Base-by-base conservation (phyloP, 2,888 invertebrate genomes). In the Pyrrhia umbra region DNA sequence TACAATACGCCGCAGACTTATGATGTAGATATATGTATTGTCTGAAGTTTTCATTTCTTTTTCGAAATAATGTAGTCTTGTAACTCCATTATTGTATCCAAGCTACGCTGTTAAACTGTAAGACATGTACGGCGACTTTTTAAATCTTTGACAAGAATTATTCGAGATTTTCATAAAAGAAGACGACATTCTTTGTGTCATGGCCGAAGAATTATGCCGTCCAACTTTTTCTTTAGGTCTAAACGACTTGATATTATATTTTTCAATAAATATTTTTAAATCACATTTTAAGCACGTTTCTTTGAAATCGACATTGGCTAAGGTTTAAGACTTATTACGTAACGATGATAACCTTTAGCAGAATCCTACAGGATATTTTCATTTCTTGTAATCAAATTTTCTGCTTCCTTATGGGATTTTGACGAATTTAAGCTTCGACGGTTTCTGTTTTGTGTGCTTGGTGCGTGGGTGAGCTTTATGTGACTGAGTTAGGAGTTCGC, bases 281-380 rank as follows among this genome's bases (percentile, higher is more conserved):
- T 34, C 13, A 34, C 34, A n/a, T 34, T 34, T 34, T n/a, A n/a
- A 13, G n/a, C n/a, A 34, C n/a, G 13, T 34, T 34, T 34, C 34
- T 34, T 34, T n/a, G 34, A 5, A n/a, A 13, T 49, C 8, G 15
- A 13, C 16, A 30, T 16, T 16, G 27, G 46, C 47, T 46, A 16
- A 73, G 50, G 27, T 51, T 40, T 8, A 60, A 49, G 39, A 42
- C 20, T 63, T 40, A 59, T 72, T 62, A n/a, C n/a, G n/a, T n/a
- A n/a, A n/a, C n/a, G n/a, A n/a, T 37, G 56, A 60, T 58, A 67
- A 62, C 43, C 54, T 47, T 57, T 49, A 10, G 34, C 40, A 42
- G 58, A 58, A 23, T 42, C 20, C 47, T 46, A 40, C 66, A 66
- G 61, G 77, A 72, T 68, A 72, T 65, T 77, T 77, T 68, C 51